Evolutionary conservation across 2,797 vertebrate genomes (phyloP).

Genomic region (Enteromius unitaeniatus): DNA sequence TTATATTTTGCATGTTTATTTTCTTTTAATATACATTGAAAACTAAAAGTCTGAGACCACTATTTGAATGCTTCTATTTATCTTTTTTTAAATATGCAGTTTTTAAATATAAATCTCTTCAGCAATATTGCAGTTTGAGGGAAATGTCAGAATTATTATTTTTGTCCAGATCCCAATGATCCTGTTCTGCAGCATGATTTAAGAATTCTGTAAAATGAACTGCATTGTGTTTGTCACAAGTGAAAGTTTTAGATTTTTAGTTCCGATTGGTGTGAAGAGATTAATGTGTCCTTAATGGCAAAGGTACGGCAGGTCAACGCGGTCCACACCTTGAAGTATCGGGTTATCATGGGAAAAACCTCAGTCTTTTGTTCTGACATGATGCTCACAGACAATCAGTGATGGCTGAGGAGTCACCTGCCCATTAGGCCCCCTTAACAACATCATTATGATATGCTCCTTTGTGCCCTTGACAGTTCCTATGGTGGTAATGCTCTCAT

Average conservation of each 20-base stretch:
- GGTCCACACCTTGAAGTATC: slow-evolving; percentile 52
- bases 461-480: slow-evolving; percentile 33
- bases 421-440: slow-evolving; percentile 47
- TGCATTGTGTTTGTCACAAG: background rate
- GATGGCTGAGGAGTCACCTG: slow-evolving; percentile 49
- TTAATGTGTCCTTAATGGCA: slow-evolving; percentile 43
- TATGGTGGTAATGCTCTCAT: slow-evolving; percentile 34
- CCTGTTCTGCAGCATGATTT: background rate
- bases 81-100: background rate
- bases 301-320: slow-evolving; percentile 45
- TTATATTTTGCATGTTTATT: background rate
- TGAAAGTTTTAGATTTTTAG: background rate
- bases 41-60: background rate
- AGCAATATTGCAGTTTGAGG: background rate
- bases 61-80: background rate
- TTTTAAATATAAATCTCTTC: background rate
- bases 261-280: slow-evolving; percentile 14
- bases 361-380: slow-evolving; percentile 55
- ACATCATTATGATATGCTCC: slow-evolving; percentile 47
- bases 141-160: background rate
- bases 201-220: background rate
- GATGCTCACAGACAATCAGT: slow-evolving; percentile 49
- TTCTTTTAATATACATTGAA: background rate
- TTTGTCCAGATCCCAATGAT: background rate
- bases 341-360: slow-evolving; percentile 61